phyloP scores from a whole-genome alignment of 2,888 invertebrate species.

The Lypha dubia region DNA sequence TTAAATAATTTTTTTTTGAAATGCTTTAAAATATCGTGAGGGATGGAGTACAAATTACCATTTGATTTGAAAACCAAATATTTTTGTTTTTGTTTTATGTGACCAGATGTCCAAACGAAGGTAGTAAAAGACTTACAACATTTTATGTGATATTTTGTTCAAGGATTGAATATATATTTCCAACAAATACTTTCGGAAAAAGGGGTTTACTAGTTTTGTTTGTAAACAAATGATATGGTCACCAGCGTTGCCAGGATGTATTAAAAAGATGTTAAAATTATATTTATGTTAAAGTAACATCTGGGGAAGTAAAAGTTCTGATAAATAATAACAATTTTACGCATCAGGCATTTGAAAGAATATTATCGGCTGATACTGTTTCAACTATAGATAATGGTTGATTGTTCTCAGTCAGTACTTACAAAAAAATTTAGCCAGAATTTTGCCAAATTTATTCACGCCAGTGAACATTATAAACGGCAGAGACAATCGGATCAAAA shows the following conservation, averaged over 20 bases:
- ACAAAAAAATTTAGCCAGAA: too few species aligned
- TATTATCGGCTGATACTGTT: too few species aligned
- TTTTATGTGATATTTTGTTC: constrained; percentile 35
- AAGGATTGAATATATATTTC: constrained; percentile 56
- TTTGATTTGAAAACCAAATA: constrained; percentile 14
- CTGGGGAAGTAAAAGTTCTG: too few species aligned
- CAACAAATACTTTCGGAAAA: constrained; percentile 41
- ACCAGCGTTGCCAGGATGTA: not conserved
- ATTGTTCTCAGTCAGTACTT: too few species aligned
- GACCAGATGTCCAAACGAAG: constrained; percentile 7
- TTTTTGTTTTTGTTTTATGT: not conserved
- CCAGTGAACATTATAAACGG: too few species aligned
- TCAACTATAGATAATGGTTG: too few species aligned
- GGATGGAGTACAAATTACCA: not conserved
- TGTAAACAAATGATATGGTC: not conserved
- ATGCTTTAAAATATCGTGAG: not conserved
- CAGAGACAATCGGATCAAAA: too few species aligned
- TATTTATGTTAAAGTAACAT: not conserved
- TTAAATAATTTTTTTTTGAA: not conserved
- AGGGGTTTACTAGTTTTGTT: not conserved
- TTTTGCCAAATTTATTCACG: too few species aligned
- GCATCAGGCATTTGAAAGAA: too few species aligned
- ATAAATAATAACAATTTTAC: too few species aligned
- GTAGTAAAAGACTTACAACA: constrained; percentile 15
- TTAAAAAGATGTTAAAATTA: not conserved